phyloP scores from a whole-genome alignment of 2,113 vertebrate species.

The Oostethus manadensis region DNA sequence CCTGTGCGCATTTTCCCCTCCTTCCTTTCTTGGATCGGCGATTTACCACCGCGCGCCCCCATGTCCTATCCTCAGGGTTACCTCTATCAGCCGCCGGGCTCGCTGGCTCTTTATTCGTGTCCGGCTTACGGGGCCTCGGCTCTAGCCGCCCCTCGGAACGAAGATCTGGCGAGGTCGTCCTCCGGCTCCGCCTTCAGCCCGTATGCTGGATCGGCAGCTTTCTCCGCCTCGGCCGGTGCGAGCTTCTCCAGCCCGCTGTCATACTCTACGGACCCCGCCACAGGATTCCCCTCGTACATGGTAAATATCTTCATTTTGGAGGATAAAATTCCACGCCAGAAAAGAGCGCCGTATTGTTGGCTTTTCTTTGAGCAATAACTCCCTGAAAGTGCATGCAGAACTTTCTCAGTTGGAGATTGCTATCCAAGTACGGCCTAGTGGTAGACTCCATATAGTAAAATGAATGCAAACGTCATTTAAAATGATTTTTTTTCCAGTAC shows the following conservation, averaged over 20 bases:
- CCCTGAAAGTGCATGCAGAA: conserved; percentile 18
- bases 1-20: conserved; percentile 29
- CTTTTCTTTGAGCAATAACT: background rate
- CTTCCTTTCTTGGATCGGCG: conserved; percentile 52
- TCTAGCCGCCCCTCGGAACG: conserved; percentile 88
- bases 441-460: conserved; percentile 14
- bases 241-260: conserved; percentile 91
- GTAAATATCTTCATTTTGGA: conserved; percentile 63
- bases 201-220: conserved; percentile 94
- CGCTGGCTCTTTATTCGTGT: conserved; percentile 95
- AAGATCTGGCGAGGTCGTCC: conserved; percentile 90
- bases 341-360: background rate
- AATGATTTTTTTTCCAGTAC: conserved; percentile 41
- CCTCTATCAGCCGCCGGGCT: conserved; percentile 97
- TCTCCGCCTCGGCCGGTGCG: conserved; percentile 83
- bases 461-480: conserved; percentile 15
- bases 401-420: conserved; percentile 10
- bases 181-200: conserved; percentile 96
- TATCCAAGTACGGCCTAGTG: conserved; percentile 6
- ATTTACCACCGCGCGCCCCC: conserved; percentile 70
- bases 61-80: conserved; percentile 99
- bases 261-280: conserved; percentile 85
- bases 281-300: conserved; percentile 97
- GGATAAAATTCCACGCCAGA: background rate
- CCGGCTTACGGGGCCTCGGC: conserved; percentile 91